These are phyloP conservation scores for Gymnothorax reevesii DNA, from an alignment of 2,797 vertebrate species.

Conservation along the genomic window DNA sequence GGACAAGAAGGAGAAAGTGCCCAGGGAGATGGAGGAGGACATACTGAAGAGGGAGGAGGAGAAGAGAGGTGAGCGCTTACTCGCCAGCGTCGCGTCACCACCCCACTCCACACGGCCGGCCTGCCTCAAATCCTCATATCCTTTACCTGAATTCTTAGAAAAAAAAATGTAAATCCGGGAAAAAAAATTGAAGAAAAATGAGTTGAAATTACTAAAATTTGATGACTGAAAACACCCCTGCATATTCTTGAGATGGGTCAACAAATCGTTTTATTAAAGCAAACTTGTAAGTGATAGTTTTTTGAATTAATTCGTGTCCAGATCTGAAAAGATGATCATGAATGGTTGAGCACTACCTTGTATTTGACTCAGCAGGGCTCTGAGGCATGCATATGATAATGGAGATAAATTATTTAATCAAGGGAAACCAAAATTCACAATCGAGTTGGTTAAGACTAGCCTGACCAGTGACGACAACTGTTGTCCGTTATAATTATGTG, in stretches of 20 bases:
- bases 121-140: too few species aligned
- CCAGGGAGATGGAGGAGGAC: slow-evolving; percentile 95
- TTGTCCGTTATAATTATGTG: neutral
- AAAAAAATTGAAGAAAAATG: too few species aligned
- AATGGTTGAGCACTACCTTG: neutral
- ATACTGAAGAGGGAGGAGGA: slow-evolving; percentile 89
- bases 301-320: neutral
- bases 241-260: too few species aligned
- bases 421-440: neutral
- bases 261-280: too few species aligned
- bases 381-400: neutral
- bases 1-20: slow-evolving; percentile 96
- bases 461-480: neutral
- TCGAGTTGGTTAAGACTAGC: neutral
- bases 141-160: neutral
- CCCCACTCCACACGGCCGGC: neutral
- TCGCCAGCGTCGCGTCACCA: neutral
- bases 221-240: too few species aligned
- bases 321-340: neutral
- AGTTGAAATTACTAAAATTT: too few species aligned
- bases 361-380: neutral
- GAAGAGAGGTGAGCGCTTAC: slow-evolving; percentile 77
- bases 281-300: neutral
- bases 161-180: neutral
- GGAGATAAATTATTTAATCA: neutral